Conservation (phyloP, 1,140 invertebrate genomes). For the Listronotus bonariensis region DNA sequence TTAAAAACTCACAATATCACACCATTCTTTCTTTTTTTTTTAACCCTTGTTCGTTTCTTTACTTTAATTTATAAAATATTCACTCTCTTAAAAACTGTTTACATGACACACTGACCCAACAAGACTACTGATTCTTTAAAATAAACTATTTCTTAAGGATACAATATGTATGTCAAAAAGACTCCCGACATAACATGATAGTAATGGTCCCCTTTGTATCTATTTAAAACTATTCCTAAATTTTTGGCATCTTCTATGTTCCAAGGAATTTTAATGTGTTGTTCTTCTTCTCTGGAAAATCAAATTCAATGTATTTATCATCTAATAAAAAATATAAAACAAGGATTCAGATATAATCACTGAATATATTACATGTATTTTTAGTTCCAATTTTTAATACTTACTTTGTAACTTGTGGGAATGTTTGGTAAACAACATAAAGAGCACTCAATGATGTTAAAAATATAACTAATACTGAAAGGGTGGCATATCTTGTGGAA, state of each 20-base stretch:
- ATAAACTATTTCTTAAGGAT: too few relatives aligned
- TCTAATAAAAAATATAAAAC: slow-evolving; percentile 18
- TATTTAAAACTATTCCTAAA: slow-evolving; percentile 85
- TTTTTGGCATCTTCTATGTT: slow-evolving; percentile 97
- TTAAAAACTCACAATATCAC: too few relatives aligned
- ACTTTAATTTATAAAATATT: too few relatives aligned
- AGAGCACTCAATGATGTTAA: slow-evolving; percentile 65
- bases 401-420: slow-evolving; percentile 83
- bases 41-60: too few relatives aligned
- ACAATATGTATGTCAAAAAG: slow-evolving; percentile 96
- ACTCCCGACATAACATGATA: slow-evolving; percentile 88
- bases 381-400: slow-evolving; percentile 49
- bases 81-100: too few relatives aligned
- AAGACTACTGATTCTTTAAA: too few relatives aligned
- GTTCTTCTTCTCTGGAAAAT: slow-evolving; percentile 81
- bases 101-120: too few relatives aligned
- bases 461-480: slow-evolving; percentile 69
- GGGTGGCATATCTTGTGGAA: slow-evolving; percentile 60
- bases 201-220: slow-evolving; percentile 95
- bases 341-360: too few relatives aligned
- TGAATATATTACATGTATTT: too few relatives aligned
- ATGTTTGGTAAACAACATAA: slow-evolving; percentile 73
- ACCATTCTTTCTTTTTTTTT: too few relatives aligned
- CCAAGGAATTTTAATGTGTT: slow-evolving; percentile 88
- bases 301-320: too few relatives aligned